Conservation (phyloP, 2,888 invertebrate species). For the Criorhina ranunculi region DNA sequence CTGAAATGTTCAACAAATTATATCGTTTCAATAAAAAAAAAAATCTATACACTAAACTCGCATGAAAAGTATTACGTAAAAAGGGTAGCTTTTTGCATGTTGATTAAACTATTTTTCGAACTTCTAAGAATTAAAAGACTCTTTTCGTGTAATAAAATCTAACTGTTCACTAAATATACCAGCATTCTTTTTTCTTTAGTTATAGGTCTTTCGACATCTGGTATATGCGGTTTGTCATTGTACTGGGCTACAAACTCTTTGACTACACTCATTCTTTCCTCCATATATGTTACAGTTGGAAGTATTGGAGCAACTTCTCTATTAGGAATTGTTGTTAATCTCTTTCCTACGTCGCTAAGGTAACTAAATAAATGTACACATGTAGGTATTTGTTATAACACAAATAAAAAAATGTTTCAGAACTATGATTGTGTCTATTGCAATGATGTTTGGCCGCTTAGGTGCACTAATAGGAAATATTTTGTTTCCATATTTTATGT, state of each 20-base stretch:
- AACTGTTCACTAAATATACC: too few relatives aligned
- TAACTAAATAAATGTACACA: too few relatives aligned
- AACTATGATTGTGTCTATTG: constrained; percentile 89
- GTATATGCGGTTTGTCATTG: constrained; percentile 85
- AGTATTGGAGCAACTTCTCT: constrained; percentile 82
- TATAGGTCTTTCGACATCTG: constrained; percentile 85
- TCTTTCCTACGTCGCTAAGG: constrained; percentile 83
- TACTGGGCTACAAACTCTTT: constrained; percentile 86
- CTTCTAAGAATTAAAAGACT: too few relatives aligned
- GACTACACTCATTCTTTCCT: constrained; percentile 86
- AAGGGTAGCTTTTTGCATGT: too few relatives aligned
- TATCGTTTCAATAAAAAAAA: too few relatives aligned
- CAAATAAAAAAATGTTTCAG: constrained; percentile 84
- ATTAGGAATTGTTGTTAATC: constrained; percentile 80
- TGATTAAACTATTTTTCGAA: too few relatives aligned
- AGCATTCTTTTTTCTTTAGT: constrained; percentile 78
- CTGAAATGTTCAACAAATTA: too few relatives aligned
- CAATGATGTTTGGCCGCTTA: constrained; percentile 89
- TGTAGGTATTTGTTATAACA: background rate
- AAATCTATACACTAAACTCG: too few relatives aligned
- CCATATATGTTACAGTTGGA: constrained; percentile 85
- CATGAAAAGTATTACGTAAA: too few relatives aligned
- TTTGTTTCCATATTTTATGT: constrained; percentile 88
- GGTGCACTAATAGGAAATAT: constrained; percentile 90
- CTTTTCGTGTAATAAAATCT: too few relatives aligned